Evolutionary conservation across 2,113 vertebrate species (phyloP), one percentile per base, ranked within the genome.

Genomic region (Ochotona princeps): DNA sequence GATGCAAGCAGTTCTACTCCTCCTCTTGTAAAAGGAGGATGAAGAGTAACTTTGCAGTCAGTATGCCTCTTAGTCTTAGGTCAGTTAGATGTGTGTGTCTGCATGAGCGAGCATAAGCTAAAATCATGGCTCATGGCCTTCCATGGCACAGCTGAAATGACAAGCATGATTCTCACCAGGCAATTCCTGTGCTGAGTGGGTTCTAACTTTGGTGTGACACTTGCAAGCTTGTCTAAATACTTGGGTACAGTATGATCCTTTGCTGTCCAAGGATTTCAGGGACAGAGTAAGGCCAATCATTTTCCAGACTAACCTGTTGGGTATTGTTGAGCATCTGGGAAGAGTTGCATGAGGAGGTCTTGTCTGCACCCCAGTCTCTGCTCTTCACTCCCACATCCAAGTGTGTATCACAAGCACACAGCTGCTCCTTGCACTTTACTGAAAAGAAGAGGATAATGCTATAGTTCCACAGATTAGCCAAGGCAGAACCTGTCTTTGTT

Each of bases 341-440:
- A 61, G 25, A 72, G 25, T 23, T 7, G 21, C 18, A 66, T n/a
- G 28, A 28, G 79, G 51, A 25, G 5, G 3, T 26, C n/a, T 73
- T 38, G 28, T 17, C 15, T 3, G 4, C 3, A 23, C 12, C 6
- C 11, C 26, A 2, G 72, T 65, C 67, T 74, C 32, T 20, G 12
- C 72, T 30, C 11, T 30, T 72, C 73, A 69, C 49, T 28, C 65
- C 18, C 14, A 4, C 17, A 26, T 35, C 38, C 21, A 5, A 75
- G 20, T 28, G 0, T 20, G 1, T 35, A 1, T 20, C 0, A 1
- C 2, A 12, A 84, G 38, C 44, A 30, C 25, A 20, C 20, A 30
- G 67, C 6, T 63, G 83, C 28, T 78, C 66, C 28, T 66, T n/a
- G 74, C 7, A 1, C 74, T 85, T 78, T 17, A 38, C 92, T 65